Base-by-base conservation (phyloP, 2,888 invertebrate genomes). In the Oxycera nigricornis region DNA sequence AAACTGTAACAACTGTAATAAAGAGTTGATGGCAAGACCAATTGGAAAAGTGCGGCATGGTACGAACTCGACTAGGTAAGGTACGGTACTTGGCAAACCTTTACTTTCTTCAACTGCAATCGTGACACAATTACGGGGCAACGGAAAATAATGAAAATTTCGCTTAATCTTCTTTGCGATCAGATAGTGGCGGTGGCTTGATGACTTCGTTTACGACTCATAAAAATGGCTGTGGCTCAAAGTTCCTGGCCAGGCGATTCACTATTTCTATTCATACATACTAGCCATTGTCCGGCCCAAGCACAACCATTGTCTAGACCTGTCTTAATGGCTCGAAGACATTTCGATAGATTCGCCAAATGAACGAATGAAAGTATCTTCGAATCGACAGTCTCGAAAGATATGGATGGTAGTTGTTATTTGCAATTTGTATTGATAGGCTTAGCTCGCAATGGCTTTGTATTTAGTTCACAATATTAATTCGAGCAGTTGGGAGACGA, bases 131-230 rank as follows among this genome's bases (percentile, higher is more conserved):
- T 67, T 67, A 67, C 65, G 24, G 22, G 26, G 6, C 41, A 39
- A 67, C 26, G 31, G 41, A 67, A 67, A 67, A 41, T 41, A 41
- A 41, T 39, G 65, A 67, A 67, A 67, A 41, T 41, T 46, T 41
- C 41, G 46, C 41, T 67, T 67, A 67, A 67, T 67, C 65, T 67
- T 67, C 65, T 67, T 67, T 41, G 65, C 26, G 17, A 67, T 46
- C 41, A 67, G 26, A 41, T 26, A 39, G 24, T 31, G 24, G 24
- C 26, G 65, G 46, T 22, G 65, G 11, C 46, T 67, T 41, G 65
- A 67, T 67, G 65, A 46, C 65, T 67, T 67, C 46, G 65, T 67
- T 67, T 67, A 59, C 30, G 59, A 28, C 30, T 28, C 59, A 59
- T 59, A 59, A 59, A 50, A 24, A 17, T 22, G 59, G 28, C 59